phyloP scores from a whole-genome alignment of 2,797 vertebrate species.

The Thaleichthys pacificus region DNA sequence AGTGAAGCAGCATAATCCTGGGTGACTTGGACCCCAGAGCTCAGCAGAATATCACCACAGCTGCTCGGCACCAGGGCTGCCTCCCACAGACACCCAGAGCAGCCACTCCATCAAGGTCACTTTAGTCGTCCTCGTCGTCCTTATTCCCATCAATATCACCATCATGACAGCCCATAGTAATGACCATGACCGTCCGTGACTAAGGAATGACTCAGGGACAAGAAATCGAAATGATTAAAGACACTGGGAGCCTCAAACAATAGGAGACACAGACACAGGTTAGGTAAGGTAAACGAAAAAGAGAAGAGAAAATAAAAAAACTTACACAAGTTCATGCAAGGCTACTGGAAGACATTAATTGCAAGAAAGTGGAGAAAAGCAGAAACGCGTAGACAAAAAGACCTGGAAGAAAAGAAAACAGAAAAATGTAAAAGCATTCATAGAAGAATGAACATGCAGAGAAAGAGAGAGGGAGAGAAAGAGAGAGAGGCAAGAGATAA shows the following conservation, averaged over 20 bases:
- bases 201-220: too few relatives aligned
- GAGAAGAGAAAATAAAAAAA: conserved; percentile 10
- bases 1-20: conserved; percentile 48
- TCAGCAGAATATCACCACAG: conserved; percentile 55
- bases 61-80: conserved; percentile 59
- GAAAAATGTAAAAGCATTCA: not conserved
- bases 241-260: too few relatives aligned
- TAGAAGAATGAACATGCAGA: conserved; percentile 21
- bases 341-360: conserved; percentile 25
- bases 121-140: conserved; percentile 13
- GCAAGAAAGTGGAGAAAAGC: conserved; percentile 24
- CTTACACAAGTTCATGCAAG: conserved; percentile 31
- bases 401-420: conserved; percentile 32
- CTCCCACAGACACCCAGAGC: conserved; percentile 31
- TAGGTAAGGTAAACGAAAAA: not conserved
- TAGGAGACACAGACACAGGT: not conserved
- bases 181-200: too few relatives aligned
- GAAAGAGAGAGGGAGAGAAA: conserved; percentile 11
- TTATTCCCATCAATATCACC: conserved; percentile 4
- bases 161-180: too few relatives aligned
- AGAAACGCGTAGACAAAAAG: conserved; percentile 24
- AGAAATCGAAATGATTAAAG: too few relatives aligned
- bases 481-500: too few relatives aligned
- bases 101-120: not conserved
- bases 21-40: conserved; percentile 26